These are phyloP conservation scores for Cheilosia scutellata DNA, from an alignment of 2,888 invertebrate genomes.

Conservation along the genomic window DNA sequence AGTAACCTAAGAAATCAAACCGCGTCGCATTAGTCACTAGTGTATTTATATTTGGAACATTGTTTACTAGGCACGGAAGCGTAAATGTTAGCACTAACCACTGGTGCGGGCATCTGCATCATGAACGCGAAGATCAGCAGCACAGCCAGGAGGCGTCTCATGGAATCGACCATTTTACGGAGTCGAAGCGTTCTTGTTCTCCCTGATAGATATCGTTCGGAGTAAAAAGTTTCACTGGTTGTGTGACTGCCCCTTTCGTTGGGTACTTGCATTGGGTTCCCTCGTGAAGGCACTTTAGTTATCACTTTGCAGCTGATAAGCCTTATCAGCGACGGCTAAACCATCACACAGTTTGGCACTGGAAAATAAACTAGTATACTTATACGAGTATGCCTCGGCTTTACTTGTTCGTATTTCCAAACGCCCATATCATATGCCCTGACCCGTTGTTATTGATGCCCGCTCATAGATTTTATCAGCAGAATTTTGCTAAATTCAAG, in stretches of 20 bases:
- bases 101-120: background rate
- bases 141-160: constrained; percentile 18
- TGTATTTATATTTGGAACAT: background rate
- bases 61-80: constrained; percentile 37
- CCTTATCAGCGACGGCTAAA: constrained; percentile 42
- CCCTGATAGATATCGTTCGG: constrained; percentile 55
- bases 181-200: constrained; percentile 13
- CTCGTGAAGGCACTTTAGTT: constrained; percentile 29
- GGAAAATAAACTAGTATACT: background rate
- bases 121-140: constrained; percentile 9
- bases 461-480: constrained; percentile 6
- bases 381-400: background rate
- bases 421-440: constrained; percentile 33
- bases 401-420: constrained; percentile 5
- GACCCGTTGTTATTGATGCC: constrained; percentile 19
- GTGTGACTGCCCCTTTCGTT: constrained; percentile 55
- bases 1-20: constrained; percentile 78
- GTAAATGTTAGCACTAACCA: constrained; percentile 11
- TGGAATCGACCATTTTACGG: constrained; percentile 6
- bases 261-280: constrained; percentile 52
- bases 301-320: constrained; percentile 57
- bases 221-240: constrained; percentile 63
- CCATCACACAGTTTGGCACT: constrained; percentile 24
- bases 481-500: background rate
- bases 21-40: constrained; percentile 18